Percentiles rank a stretch among this genome's conserved stretches.
phyloP scores from a whole-genome alignment of 2,797 vertebrate species.

The Crocodylus rhombifer region DNA sequence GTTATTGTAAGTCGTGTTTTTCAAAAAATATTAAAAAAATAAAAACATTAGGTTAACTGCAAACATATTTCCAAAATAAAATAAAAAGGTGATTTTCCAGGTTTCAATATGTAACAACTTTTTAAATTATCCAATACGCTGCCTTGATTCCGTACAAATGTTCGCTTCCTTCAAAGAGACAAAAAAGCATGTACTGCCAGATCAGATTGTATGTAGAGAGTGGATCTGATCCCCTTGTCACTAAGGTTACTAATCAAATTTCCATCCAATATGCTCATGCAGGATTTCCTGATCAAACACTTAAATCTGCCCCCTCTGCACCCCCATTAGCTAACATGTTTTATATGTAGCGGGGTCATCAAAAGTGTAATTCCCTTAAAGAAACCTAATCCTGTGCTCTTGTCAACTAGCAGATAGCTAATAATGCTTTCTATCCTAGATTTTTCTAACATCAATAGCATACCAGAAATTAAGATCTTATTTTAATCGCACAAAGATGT shows the following conservation, averaged over 20 bases:
- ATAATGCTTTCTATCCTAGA: conserved; percentile 74
- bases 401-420: conserved; percentile 84
- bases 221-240: conserved; percentile 90
- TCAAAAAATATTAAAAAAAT: not conserved
- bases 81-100: conserved; percentile 80
- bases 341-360: conserved; percentile 92
- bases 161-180: conserved; percentile 84
- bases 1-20: not conserved
- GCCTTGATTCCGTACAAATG: conserved; percentile 86
- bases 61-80: conserved; percentile 82
- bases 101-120: conserved; percentile 82
- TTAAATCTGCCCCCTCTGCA: conserved; percentile 85
- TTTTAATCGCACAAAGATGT: conserved; percentile 74
- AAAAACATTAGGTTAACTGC: conserved; percentile 74
- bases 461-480: conserved; percentile 77
- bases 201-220: conserved; percentile 87
- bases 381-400: conserved; percentile 92
- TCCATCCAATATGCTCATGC: conserved; percentile 91
- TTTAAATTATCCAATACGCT: conserved; percentile 80
- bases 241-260: conserved; percentile 96
- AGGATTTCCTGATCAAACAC: conserved; percentile 95
- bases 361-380: conserved; percentile 92
- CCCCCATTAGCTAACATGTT: conserved; percentile 94
- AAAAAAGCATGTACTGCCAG: conserved; percentile 87
- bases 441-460: conserved; percentile 76